Evolutionary conservation across 2,113 vertebrate species (phyloP).

Genomic region (Glareola pratincola): DNA sequence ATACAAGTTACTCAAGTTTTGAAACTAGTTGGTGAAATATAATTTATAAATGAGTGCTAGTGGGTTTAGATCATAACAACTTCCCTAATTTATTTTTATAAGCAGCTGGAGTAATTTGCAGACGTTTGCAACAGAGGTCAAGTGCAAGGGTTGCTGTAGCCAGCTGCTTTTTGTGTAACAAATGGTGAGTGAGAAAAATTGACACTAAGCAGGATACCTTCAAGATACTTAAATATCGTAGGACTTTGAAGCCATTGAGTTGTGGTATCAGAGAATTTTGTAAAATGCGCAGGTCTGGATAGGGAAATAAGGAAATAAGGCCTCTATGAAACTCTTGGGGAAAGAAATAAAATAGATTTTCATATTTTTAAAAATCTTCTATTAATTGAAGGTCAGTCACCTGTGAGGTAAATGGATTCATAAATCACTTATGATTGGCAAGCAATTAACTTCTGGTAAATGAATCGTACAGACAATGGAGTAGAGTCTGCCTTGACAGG

Average conservation of each 20-base stretch:
- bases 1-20: conserved; percentile 33
- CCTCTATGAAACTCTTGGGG: background rate
- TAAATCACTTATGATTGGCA: background rate
- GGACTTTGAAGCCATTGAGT: background rate
- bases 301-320: background rate
- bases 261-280: background rate
- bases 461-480: background rate
- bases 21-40: conserved; percentile 19
- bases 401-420: background rate
- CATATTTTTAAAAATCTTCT: background rate
- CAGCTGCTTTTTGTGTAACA: background rate
- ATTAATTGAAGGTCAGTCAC: background rate
- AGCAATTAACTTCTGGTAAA: conserved; percentile 1
- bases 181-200: background rate
- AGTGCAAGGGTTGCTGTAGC: background rate
- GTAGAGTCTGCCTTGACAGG: background rate
- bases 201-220: background rate
- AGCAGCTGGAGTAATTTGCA: background rate
- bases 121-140: background rate
- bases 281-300: background rate
- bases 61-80: background rate
- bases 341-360: background rate
- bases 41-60: conserved; percentile 3
- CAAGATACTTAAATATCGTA: background rate
- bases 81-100: conserved; percentile 2